Conservation (phyloP, 2,113 vertebrate genomes). For the Tyrannus savana region DNA sequence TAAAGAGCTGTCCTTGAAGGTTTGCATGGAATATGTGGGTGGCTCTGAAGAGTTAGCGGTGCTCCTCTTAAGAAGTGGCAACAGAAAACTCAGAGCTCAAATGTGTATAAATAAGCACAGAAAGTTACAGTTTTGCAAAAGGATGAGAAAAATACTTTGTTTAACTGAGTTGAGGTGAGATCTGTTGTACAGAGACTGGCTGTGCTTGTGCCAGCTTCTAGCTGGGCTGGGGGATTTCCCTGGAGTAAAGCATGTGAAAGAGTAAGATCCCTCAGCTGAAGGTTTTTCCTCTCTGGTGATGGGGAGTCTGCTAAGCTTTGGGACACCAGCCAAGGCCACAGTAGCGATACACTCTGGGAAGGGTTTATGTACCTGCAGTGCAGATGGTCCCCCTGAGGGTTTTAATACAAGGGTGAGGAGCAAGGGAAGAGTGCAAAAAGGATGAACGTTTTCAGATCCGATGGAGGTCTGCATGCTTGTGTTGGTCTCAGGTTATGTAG, state of each 20-base stretch:
- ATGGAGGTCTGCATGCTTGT: neutral
- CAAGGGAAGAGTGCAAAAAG: neutral
- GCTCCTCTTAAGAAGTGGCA: neutral
- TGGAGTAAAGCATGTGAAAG: neutral
- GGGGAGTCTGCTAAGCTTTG: neutral
- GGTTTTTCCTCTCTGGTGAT: neutral
- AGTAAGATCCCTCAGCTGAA: neutral
- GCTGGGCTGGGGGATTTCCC: neutral
- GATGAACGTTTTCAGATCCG: neutral
- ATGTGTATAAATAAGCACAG: neutral
- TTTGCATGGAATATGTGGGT: fast-evolving
- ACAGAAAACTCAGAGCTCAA: neutral
- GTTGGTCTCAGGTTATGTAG: neutral
- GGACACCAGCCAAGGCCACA: neutral
- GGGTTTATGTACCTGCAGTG: neutral
- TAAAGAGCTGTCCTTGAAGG: neutral
- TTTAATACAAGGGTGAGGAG: neutral
- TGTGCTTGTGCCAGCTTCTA: neutral
- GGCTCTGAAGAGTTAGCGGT: neutral
- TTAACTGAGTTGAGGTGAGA: neutral
- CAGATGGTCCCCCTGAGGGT: neutral
- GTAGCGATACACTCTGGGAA: neutral
- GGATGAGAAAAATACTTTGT: neutral
- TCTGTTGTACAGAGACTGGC: neutral
- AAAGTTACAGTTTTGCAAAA: neutral